Evolutionary conservation across 2,113 vertebrate species (phyloP).

Genomic region (Elachura formosa): DNA sequence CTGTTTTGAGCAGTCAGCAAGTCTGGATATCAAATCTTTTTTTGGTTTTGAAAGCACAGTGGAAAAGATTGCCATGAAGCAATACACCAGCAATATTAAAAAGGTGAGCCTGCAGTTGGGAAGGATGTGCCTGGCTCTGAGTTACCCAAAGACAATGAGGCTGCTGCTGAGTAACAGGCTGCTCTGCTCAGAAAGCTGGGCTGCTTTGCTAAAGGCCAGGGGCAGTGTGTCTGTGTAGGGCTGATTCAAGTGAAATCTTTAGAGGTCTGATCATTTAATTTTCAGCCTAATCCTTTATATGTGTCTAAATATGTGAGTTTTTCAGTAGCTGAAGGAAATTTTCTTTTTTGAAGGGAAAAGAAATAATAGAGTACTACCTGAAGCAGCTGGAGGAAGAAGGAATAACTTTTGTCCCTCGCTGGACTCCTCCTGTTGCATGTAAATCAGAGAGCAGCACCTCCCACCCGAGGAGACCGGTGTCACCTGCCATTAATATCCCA

Average conservation of each 20-base stretch:
- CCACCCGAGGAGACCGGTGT: conserved; percentile 29
- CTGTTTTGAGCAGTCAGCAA: conserved; percentile 94
- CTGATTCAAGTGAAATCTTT: not conserved
- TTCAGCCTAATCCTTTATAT: not conserved
- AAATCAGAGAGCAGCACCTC: conserved; percentile 39
- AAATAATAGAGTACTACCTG: conserved; percentile 94
- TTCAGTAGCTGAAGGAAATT: not conserved
- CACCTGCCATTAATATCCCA: conserved; percentile 66
- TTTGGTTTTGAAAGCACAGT: conserved; percentile 97
- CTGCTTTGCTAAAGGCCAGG: not conserved
- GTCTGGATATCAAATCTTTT: conserved; percentile 96
- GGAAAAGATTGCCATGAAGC: conserved; percentile 96
- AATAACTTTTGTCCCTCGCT: conserved; percentile 84
- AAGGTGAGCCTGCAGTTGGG: conserved; percentile 75
- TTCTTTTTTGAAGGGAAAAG: conserved; percentile 83
- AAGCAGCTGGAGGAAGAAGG: conserved; percentile 88
- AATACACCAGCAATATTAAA: conserved; percentile 93
- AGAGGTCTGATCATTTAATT: not conserved
- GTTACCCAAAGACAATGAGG: not conserved
- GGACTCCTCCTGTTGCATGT: conserved; percentile 70
- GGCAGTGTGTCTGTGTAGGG: not conserved
- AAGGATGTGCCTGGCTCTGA: not conserved
- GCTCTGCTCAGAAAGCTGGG: not conserved
- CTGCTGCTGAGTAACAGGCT: not conserved
- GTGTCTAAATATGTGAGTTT: not conserved